Conservation (phyloP, 1,140 invertebrate genomes). For the Drosophila nebulosa region DNA sequence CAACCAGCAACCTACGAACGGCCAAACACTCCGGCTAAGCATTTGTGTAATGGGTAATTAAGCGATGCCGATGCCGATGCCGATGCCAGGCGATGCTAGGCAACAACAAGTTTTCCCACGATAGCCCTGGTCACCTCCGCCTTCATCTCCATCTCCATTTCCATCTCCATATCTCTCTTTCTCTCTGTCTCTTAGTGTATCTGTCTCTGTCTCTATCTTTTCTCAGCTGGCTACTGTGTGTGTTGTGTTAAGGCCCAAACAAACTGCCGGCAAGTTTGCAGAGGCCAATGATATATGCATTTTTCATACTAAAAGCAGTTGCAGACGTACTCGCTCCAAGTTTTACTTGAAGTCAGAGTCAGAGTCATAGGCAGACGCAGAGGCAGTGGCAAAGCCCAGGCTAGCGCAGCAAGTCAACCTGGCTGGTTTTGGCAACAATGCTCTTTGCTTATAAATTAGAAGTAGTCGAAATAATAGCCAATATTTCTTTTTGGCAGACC, state of each 20-base stretch:
- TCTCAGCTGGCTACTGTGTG: slow-evolving; percentile 54
- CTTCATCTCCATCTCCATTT: slow-evolving; percentile 8
- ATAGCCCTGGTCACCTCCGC: slow-evolving; percentile 39
- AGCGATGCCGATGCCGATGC: slow-evolving; percentile 46
- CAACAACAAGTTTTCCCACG: slow-evolving; percentile 69
- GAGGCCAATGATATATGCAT: slow-evolving; percentile 77
- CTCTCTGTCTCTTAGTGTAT: not conserved
- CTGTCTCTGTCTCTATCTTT: not conserved
- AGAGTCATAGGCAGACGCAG: too few species aligned
- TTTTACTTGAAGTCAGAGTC: not conserved
- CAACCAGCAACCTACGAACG: not conserved
- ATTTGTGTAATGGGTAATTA: slow-evolving; percentile 78
- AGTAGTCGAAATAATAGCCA: slow-evolving; percentile 76
- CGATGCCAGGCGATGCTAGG: slow-evolving; percentile 3
- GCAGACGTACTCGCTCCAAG: not conserved
- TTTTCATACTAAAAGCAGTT: slow-evolving; percentile 55
- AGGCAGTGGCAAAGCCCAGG: too few species aligned
- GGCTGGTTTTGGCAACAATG: slow-evolving; percentile 27
- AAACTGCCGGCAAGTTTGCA: slow-evolving; percentile 70
- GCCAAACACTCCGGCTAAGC: slow-evolving; percentile 15
- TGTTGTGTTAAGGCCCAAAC: slow-evolving; percentile 50
- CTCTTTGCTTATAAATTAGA: slow-evolving; percentile 72
- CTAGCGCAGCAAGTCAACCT: slow-evolving; percentile 18
- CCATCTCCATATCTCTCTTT: not conserved
- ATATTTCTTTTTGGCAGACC: slow-evolving; percentile 68